Base-by-base conservation (phyloP, 2,113 vertebrate species). In the Apteryx mantelli region DNA sequence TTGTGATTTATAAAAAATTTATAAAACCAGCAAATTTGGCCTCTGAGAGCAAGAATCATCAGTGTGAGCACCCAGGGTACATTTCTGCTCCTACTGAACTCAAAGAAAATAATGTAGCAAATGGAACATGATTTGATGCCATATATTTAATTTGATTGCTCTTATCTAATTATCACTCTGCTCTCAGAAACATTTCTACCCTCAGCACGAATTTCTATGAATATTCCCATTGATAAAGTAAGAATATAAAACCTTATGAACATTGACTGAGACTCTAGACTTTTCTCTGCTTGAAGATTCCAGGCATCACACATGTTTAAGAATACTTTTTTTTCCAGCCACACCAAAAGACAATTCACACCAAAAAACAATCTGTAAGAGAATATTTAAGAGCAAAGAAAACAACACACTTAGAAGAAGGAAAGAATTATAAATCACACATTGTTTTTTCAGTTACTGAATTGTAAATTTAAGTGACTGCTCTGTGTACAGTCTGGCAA, bases 401-500 rank as follows among this genome's bases (percentile, higher is more conserved):
- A 74, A 11, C 8, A 77, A 38, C 4, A 61, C 24, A 58, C 56
- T 32, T 32, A 3, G 2, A 58, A 63, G 15, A 83, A 85, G 13
- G 44, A 82, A 68, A 73, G 63, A 63, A 46, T 52, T 63, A 32
- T n/a, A 19, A 82, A 24, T 48, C 48, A 24, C 50, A 15, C 4
- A 64, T 80, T 76, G 56, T 52, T 5, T 53, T 82, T 9, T 80
- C 61, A 75, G 7, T 71, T 83, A 68, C 24, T 16, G 24, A 80
- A 42, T 36, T 4, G 5, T 21, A 64, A 86, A 66, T 71, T 38
- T 76, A 60, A 64, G 5, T 36, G 32, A 30, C 24, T 0, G 0
- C 42, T 56, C 44, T 82, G 28, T 3, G 1, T 26, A 53, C 25
- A 86, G 63, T 74, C 50, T 4, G 5, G 46, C 36, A 60, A 19